Evolutionary conservation across 2,888 invertebrate species (phyloP).

Genomic region (Pycnomerus fuliginosus): DNA sequence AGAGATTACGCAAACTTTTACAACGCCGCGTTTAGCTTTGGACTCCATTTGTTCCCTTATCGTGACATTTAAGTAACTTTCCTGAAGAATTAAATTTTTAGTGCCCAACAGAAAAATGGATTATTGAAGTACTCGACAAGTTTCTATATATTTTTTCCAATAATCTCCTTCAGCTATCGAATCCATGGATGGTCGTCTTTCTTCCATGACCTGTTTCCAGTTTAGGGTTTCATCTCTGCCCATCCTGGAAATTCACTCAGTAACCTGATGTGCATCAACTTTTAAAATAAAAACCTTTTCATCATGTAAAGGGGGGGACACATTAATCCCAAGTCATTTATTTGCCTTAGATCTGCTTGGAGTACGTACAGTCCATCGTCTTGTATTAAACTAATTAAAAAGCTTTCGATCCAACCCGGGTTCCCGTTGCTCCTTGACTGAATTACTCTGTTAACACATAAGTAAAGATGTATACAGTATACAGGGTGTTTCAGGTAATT

Average conservation of each 20-base stretch:
- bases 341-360: constrained; percentile 44
- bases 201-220: constrained; percentile 18
- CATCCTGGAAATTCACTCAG: neutral
- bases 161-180: constrained; percentile 13
- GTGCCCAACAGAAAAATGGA: too few species aligned
- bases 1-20: constrained; percentile 55
- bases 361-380: constrained; percentile 55
- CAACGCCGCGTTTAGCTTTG: constrained; percentile 32
- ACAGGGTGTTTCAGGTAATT: too few species aligned
- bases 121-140: constrained; percentile 48
- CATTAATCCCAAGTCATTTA: constrained; percentile 45
- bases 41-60: constrained; percentile 28
- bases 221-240: constrained; percentile 2
- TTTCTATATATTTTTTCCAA: constrained; percentile 55
- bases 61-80: constrained; percentile 35
- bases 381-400: constrained; percentile 60
- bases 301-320: constrained; percentile 46
- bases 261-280: neutral
- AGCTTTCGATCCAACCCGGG: constrained; percentile 69
- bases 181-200: constrained; percentile 18
- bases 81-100: too few species aligned
- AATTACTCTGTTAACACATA: constrained; percentile 39
- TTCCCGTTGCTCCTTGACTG: constrained; percentile 63
- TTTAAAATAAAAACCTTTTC: constrained; percentile 33
- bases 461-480: too few species aligned